Conservation (phyloP, 1,140 invertebrate genomes). For the Lethocerus indicus region DNA sequence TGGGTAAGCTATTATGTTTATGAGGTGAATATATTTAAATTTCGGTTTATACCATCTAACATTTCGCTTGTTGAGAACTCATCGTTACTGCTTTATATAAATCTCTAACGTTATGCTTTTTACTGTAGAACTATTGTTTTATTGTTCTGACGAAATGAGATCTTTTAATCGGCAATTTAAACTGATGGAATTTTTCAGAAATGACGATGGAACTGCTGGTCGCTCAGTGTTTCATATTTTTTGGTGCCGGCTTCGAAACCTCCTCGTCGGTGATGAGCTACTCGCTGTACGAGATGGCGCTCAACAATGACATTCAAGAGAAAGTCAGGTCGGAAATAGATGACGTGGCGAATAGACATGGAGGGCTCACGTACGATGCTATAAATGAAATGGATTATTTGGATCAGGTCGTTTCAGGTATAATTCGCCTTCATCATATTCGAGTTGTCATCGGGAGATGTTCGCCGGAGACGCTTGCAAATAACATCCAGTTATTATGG, state of each 20-base stretch:
- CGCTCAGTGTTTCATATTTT: slow-evolving; percentile 27
- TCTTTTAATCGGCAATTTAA: too few species aligned
- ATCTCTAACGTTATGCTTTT: background rate
- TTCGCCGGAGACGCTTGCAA: too few species aligned
- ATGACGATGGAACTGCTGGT: slow-evolving; percentile 16
- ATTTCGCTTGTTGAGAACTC: background rate
- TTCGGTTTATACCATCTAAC: too few species aligned
- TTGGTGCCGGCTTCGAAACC: slow-evolving; percentile 45
- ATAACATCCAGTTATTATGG: too few species aligned
- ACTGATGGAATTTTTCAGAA: background rate
- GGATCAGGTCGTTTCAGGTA: slow-evolving; percentile 32
- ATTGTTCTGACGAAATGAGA: too few species aligned
- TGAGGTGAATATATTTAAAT: too few species aligned
- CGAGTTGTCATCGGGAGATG: too few species aligned
- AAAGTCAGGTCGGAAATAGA: slow-evolving; percentile 35
- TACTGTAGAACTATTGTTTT: too few species aligned
- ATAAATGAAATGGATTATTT: slow-evolving; percentile 33
- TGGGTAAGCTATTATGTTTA: too few species aligned
- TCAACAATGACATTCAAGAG: slow-evolving; percentile 38
- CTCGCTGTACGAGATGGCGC: slow-evolving; percentile 35
- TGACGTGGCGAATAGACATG: slow-evolving; percentile 23
- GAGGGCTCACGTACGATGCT: slow-evolving; percentile 33
- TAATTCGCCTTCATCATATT: too few species aligned
- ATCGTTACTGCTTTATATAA: background rate
- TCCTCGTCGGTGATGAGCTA: slow-evolving; percentile 35